Base-by-base conservation (phyloP, 2,113 vertebrate species). In the Onychorhynchus coronatus region DNA sequence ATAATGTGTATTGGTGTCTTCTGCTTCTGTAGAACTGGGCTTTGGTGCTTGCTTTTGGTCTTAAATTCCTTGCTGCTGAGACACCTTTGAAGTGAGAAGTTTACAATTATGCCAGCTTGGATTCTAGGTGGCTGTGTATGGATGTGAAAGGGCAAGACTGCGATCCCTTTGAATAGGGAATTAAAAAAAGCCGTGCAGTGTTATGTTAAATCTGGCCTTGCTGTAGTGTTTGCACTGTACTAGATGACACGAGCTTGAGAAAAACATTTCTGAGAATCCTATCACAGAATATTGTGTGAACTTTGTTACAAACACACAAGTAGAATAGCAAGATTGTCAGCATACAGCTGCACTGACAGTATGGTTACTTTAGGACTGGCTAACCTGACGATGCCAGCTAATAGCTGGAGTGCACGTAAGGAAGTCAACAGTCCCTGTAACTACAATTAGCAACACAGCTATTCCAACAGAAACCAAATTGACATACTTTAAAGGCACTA, bases 401-500 rank as follows among this genome's bases (percentile, higher is more conserved):
- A 37, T 20, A 17, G 28, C 31, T 44, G 66, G 18, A 21, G 16
- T 59, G 14, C 1, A 1, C 11, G 17, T 4, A 21, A 15, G 17
- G 22, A 46, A 41, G 24, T 49, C 18, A 41, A 2, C 58, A 39
- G 37, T 35, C 14, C 35, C 3, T 0, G 0, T 49, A 35, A 47
- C 7, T 84, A 28, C 35, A 78, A 13, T 19, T 61, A 89, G 47
- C 46, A 63, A 31, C 42, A 71, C 12, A 80, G 9, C 42, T 95
- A 61, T 80, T 93, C 72, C 14, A 33, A 14, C 13, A 88, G 44
- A 41, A 73, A 68, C 4, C 2, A 10, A 9, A 79, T 30, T 33
- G 8, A 49, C 31, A 1, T 79, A 46, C 27, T 35, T 70, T 68
- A 52, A 55, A 74, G 28, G 16, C 17, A 65, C 49, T 0, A 0